phyloP scores from a whole-genome alignment of 2,888 invertebrate genomes.

The Alentia gelatinosa region DNA sequence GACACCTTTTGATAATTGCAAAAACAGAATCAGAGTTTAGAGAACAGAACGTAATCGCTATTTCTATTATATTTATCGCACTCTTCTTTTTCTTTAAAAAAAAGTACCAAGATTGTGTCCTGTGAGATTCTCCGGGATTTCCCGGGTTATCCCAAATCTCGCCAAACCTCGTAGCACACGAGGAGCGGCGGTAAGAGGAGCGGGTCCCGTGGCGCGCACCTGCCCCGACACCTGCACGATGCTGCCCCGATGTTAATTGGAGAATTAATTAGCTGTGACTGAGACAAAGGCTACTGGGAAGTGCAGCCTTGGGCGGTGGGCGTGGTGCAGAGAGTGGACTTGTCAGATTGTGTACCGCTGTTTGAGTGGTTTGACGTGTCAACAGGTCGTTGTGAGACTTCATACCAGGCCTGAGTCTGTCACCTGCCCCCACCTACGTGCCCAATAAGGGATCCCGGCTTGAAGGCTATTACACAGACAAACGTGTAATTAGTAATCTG shows the following conservation, averaged over 20 bases:
- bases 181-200: not conserved
- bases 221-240: not conserved
- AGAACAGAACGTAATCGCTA: no score
- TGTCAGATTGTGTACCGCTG: not conserved
- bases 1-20: no score
- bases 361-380: not conserved
- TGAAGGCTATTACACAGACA: not conserved
- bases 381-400: not conserved
- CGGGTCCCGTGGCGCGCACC: not conserved
- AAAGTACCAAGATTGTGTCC: no score
- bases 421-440: not conserved
- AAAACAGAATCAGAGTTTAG: no score
- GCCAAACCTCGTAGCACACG: not conserved
- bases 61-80: no score
- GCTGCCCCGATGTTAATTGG: not conserved
- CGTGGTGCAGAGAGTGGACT: not conserved
- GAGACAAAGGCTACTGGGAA: constrained; percentile 15
- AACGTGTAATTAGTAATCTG: not conserved
- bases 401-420: not conserved
- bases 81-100: no score
- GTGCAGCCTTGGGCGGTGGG: not conserved
- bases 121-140: no score
- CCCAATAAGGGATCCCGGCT: not conserved
- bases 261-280: not conserved
- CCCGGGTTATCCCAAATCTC: not conserved